Evolutionary conservation across 1,140 invertebrate genomes (phyloP).

Genomic region (Pantala flavescens): DNA sequence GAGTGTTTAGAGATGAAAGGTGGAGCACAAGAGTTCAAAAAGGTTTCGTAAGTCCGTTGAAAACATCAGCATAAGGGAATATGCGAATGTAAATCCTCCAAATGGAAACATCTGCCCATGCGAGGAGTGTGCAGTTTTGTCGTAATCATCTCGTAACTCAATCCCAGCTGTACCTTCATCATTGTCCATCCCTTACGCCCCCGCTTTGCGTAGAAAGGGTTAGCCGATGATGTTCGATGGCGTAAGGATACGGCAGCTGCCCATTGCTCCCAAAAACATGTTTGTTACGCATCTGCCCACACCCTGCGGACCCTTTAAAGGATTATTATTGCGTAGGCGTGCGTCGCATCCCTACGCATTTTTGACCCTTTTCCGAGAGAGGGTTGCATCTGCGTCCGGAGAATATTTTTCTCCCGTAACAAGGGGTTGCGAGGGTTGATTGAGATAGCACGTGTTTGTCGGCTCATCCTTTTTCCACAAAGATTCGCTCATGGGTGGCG

Average conservation of each 20-base stretch:
- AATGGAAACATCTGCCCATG: background rate
- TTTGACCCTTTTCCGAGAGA: background rate
- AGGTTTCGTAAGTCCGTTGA: too few species aligned
- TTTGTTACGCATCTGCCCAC: conserved; percentile 4
- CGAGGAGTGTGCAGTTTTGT: background rate
- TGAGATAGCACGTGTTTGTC: too few species aligned
- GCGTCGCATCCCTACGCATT: background rate
- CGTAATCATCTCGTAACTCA: background rate
- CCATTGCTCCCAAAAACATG: background rate
- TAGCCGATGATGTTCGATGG: background rate
- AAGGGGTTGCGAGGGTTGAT: background rate
- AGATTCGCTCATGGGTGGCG: too few species aligned
- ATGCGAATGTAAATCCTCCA: background rate
- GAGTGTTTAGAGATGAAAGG: too few species aligned
- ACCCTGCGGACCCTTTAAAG: background rate
- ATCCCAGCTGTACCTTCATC: background rate
- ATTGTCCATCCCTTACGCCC: background rate
- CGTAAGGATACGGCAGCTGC: background rate
- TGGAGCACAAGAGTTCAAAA: too few species aligned
- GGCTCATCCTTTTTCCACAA: background rate
- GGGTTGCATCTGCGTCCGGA: conserved; percentile 1
- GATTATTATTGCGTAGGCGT: background rate
- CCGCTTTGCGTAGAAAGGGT: background rate
- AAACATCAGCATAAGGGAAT: too few species aligned
- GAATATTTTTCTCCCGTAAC: background rate